Base-by-base conservation (phyloP, 2,113 vertebrate genomes). In the Nematolebias whitei region DNA sequence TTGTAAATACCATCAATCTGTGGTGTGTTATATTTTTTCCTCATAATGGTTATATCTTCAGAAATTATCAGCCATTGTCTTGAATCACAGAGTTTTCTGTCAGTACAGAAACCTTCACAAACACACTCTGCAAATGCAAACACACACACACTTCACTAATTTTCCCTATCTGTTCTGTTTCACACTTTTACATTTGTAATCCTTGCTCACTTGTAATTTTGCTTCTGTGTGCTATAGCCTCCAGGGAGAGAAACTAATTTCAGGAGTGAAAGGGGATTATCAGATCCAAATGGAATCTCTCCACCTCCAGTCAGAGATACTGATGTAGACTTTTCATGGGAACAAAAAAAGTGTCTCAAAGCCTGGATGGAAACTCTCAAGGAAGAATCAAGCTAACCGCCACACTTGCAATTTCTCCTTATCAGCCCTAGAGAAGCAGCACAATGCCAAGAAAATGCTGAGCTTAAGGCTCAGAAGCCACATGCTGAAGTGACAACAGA, bases 241-340 rank as follows among this genome's bases (percentile, higher is more conserved):
- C 74, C 61, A 82, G 83, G 88, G 85, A 82, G 59, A 78, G 63
- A 79, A 83, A 90, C 85, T 87, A 64, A 87, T 87, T 84, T 80
- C 62, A 80, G 80, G 71, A 81, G 78, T 79, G 73, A 85, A 86
- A 88, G 58, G 75, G 74, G 69, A 89, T 87, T 85, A 87, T 85
- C 74, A 80, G 85, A 90, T 84, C 78, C 75, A 80, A 83, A 80
- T 48, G 5, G 63, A 84, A 81, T 85, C 84, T 63, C 80, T 62
- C 71, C 74, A 87, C 87, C 84, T 86, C 84, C 71, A 78, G 76
- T 86, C 80, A 86, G 89, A 89, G 70, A 87, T 82, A 84, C 58
- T 56, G 77, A 90, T 86, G 85, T 87, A 65, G 76, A 86, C 77
- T 80, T 81, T 83, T 79, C 72, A 73, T 35, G 32, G 52, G 65